Base-by-base conservation (phyloP, 2,113 vertebrate species). In the Saguinus midas region DNA sequence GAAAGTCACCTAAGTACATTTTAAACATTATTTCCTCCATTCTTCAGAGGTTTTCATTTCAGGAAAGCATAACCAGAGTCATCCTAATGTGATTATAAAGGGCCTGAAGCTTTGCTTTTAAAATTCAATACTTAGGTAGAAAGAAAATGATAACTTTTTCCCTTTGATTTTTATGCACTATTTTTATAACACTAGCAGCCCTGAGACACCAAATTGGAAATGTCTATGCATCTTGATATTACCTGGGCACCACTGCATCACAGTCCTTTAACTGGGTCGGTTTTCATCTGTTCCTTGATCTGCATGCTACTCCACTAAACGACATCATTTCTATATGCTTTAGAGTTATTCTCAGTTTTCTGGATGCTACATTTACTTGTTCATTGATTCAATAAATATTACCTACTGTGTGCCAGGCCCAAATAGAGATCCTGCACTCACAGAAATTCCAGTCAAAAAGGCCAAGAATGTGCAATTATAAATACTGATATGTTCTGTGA, bases 141-240 rank as follows among this genome's bases (percentile, higher is more conserved):
- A 96, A 92, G 66, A 89, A 96, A 94, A 88, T 40, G 84, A n/a
- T 76, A 85, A 79, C 82, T 85, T 78, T 86, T 94, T 82, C 45
- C 43, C 79, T 97, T 97, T 97, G 93, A 97, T 95, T 96, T 92
- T 94, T n/a, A 85, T 32, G 78, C 58, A 91, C 81, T 94, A 95
- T 96, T 97, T 97, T 92, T 97, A 94, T 93, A 78, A 91, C 45
- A 72, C 68, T 25, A 43, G 82, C 29, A 43, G 45, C 88, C 57
- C 66, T 43, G 86, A 96, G 78, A 91, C 13, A 20, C 9, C 3
- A 0, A 70, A 75, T 86, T 79, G 78, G 84, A 95, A 95, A 92
- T 75, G 27, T 35, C 70, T 20, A 66, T 73, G 87, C 57, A 58
- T 81, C 17, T 21, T 82, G 88, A 84, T 80, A 70, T 94, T 72